Base-by-base conservation (phyloP, 2,797 vertebrate genomes). In the Labeo calbasu region DNA sequence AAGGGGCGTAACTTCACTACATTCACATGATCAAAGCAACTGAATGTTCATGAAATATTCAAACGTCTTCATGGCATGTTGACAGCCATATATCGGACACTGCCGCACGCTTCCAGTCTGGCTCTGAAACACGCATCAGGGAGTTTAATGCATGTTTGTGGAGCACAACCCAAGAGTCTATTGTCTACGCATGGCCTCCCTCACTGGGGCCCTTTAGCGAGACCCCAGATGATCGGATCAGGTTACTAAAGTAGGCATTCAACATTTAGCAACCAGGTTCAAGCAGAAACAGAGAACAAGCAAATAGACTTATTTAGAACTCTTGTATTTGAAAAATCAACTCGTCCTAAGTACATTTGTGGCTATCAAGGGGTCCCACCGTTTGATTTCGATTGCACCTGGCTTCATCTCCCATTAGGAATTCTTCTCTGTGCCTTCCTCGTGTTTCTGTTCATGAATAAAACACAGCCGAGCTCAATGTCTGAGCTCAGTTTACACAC, bases 361-460 rank as follows among this genome's bases (percentile, higher is more conserved):
- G 14, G 14, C 32, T 23, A 23, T 23, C 2, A 3, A 43, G 53
- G 19, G 53, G 40, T 63, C 76, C 63, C 10, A 23, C 7, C 0
- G 17, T 5, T 36, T 53, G 1, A 50, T 36, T 71, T 48, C 4
- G 1, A 23, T 78, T 69, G 51, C 13, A 32, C 25, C 36, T 50
- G 71, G 79, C 80, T 32, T 28, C 61, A 36, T 70, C 21, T 46
- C 25, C 73, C 25, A 77, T 79, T 66, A 86, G 84, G 88, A 86
- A 84, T 85, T 86, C 80, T 87, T 55, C 55, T 79, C 23, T 78
- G 84, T 73, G 87, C 61, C 85, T 86, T 86, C 81, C 90, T 91
- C 91, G 63, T 82, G 89, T 92, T 92, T 89, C 81, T 66, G 28
- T 46, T 2, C 88, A 93, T 94, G 66, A 94, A 94, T 94, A 92